Evolutionary conservation across 2,113 vertebrate species (phyloP), one percentile per base, ranked within the genome.

Genomic region (Raja brachyura): DNA sequence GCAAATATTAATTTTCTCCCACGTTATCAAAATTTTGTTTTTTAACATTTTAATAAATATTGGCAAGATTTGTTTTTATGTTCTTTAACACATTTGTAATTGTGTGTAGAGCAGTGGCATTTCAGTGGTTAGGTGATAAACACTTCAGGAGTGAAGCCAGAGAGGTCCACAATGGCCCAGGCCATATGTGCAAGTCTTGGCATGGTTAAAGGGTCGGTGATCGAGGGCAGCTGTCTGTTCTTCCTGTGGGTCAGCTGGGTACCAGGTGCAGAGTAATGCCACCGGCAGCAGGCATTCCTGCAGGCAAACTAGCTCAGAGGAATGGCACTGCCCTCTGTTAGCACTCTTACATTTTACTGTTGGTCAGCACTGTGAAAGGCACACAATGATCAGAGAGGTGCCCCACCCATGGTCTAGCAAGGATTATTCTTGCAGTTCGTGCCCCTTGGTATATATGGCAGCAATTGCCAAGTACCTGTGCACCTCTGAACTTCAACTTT

Each of bases 161-260:
- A 59, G 54, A 56, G 79, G 10, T 54, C 48, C 6, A 8, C 78
- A 54, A 48, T 48, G 79, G 48, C 79, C 48, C 79, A 59, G 39
- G 48, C 79, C 48, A 11, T 56, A 22, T 56, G 48, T 83, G 48
- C 22, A 10, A 54, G 54, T 6, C 48, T 83, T 83, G 79, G 79
- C 79, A 83, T 10, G 4, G 5, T 14, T 8, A 83, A 25, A 11
- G 48, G 10, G 9, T 83, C 79, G 25, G 22, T 28, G 48, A 59
- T 3, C 25, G 48, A 54, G 48, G 79, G 10, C 48, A 56, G 39
- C 78, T 83, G 79, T 18, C 48, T 83, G 6, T 10, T 56, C 79
- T 56, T 83, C 79, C 79, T 56, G 48, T 56, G 79, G 39, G 79
- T 83, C 79, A 83, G 79, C 79, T 56, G 79, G 48, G 48, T 56